phyloP scores from a whole-genome alignment of 2,113 vertebrate species.

The Mastomys natalensis region DNA sequence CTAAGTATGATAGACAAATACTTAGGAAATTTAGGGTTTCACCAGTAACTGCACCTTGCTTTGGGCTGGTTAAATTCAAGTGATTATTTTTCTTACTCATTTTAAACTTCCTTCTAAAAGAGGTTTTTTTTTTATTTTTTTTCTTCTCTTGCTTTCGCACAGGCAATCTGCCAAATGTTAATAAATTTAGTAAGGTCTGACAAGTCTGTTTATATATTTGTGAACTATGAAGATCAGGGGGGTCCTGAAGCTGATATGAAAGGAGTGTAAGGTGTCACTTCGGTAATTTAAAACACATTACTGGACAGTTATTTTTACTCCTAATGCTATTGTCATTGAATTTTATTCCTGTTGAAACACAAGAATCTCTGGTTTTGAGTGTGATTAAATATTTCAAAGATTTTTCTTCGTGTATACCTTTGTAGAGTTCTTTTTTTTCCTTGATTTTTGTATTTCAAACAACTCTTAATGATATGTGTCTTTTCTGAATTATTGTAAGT shows the following conservation, averaged over 20 bases:
- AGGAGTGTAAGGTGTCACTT: constrained; percentile 79
- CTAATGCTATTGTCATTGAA: constrained; percentile 74
- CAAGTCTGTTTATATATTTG: constrained; percentile 81
- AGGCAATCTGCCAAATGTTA: constrained; percentile 81
- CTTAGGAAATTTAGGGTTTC: constrained; percentile 32
- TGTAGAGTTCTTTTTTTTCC: background rate
- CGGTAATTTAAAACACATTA: constrained; percentile 82
- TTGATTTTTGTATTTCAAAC: constrained; percentile 37
- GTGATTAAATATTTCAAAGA: constrained; percentile 54
- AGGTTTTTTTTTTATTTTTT: background rate
- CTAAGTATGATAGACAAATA: constrained; percentile 10
- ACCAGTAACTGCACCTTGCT: constrained; percentile 39
- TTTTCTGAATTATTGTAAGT: background rate
- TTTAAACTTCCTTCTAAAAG: constrained; percentile 72
- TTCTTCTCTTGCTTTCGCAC: background rate
- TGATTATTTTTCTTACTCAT: constrained; percentile 76
- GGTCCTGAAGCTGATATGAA: constrained; percentile 72
- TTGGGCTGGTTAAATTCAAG: constrained; percentile 49
- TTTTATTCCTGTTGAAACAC: constrained; percentile 70
- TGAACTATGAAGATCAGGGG: constrained; percentile 77
- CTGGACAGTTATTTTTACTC: constrained; percentile 69
- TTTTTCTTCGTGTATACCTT: constrained; percentile 27
- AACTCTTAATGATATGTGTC: background rate
- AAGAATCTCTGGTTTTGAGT: constrained; percentile 62
- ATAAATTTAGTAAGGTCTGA: constrained; percentile 78